These are phyloP conservation scores for Sympetrum striolatum DNA, from an alignment of 2,888 invertebrate species.

Conservation along the genomic window DNA sequence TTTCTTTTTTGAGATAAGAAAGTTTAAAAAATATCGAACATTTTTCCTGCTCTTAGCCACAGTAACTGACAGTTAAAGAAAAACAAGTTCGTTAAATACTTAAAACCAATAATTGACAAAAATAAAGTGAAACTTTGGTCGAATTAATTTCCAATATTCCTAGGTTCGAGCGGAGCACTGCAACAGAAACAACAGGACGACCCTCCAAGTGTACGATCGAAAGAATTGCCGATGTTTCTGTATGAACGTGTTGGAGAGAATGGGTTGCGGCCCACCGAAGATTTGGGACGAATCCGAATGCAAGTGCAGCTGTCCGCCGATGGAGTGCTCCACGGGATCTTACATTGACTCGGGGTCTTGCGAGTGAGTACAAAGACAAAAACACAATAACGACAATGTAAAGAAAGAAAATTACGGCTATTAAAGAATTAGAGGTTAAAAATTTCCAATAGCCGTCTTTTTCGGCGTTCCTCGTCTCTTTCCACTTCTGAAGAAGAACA, in stretches of 20 bases:
- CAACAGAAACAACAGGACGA: background rate
- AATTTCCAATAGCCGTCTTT: no score
- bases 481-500: no score
- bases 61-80: no score
- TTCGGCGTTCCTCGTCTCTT: no score
- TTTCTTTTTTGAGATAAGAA: no score
- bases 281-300: background rate
- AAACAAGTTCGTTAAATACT: no score
- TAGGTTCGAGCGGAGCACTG: slow-evolving; percentile 29
- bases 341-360: slow-evolving; percentile 1
- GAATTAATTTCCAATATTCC: background rate
- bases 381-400: no score
- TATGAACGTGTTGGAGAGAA: background rate
- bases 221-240: slow-evolving; percentile 5
- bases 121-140: background rate
- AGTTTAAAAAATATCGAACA: no score
- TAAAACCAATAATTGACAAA: background rate
- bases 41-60: no score
- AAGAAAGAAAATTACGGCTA: no score
- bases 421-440: no score
- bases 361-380: background rate
- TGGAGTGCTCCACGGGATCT: slow-evolving; percentile 6
- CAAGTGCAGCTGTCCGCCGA: background rate
- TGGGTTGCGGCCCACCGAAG: background rate
- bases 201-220: slow-evolving; percentile 5